Percentiles rank a stretch among this genome's conserved stretches.
These are phyloP conservation scores for Lasioglossum figueresi DNA, from an alignment of 2,888 invertebrate genomes.

Conservation along the genomic window DNA sequence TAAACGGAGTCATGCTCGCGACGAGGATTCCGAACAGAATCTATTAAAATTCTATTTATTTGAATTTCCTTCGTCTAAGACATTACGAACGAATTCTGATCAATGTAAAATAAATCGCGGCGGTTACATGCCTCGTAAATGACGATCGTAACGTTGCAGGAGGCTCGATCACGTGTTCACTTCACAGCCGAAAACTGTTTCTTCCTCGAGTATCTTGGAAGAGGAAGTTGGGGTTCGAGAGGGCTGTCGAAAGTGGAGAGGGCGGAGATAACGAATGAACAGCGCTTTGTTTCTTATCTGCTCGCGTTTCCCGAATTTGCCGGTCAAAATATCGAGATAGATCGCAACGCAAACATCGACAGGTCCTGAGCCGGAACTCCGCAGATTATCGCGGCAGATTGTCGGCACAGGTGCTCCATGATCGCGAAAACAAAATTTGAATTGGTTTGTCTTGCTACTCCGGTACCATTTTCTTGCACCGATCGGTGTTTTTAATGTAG, in stretches of 20 bases:
- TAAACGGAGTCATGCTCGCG: not conserved
- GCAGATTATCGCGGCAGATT: constrained; percentile 19
- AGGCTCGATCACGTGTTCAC: not conserved
- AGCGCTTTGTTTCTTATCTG: constrained; percentile 36
- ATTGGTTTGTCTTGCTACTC: no score
- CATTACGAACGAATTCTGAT: not conserved
- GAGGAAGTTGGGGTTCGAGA: not conserved
- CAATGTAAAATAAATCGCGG: not conserved
- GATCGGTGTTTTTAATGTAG: no score
- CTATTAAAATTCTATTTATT: no score
- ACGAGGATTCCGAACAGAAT: no score
- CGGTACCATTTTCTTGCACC: no score
- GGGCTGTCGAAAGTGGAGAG: not conserved
- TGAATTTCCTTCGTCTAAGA: not conserved
- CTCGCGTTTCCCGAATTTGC: not conserved
- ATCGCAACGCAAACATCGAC: constrained; percentile 20
- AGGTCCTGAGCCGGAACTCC: constrained; percentile 14
- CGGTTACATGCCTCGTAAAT: not conserved
- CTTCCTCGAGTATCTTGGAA: not conserved
- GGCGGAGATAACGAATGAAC: constrained; percentile 40
- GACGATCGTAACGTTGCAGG: not conserved
- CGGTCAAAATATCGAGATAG: not conserved
- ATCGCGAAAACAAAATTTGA: not conserved
- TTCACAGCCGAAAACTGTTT: not conserved
- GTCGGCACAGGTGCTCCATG: not conserved